A percentile compares a stretch with the other conserved stretches of the same genome.
phyloP scores from a whole-genome alignment of 2,888 invertebrate genomes.

The Xanthostigma xanthostigma region DNA sequence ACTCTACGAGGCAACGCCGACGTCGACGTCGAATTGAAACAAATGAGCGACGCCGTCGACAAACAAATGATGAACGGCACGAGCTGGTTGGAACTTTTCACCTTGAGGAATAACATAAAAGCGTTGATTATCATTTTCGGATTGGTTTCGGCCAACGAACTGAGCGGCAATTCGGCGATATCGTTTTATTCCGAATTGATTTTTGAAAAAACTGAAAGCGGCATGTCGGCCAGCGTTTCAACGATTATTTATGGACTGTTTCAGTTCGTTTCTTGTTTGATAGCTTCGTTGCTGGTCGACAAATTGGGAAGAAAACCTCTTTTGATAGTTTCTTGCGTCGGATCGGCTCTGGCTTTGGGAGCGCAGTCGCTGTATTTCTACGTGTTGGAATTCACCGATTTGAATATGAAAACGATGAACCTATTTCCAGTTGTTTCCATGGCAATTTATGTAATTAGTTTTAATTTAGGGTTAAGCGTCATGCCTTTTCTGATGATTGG shows the following conservation, averaged over 20 bases:
- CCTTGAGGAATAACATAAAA: constrained; percentile 9
- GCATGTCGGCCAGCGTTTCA: constrained; percentile 35
- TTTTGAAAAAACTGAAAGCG: constrained; percentile 33
- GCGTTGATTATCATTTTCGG: constrained; percentile 8
- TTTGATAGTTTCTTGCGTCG: constrained; percentile 39
- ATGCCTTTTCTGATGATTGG: constrained; percentile 29
- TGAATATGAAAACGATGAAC: constrained; percentile 12
- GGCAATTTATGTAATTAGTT: constrained; percentile 25
- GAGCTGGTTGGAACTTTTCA: constrained; percentile 6
- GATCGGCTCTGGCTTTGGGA: constrained; percentile 23
- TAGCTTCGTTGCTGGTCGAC: constrained; percentile 43
- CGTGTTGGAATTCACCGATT: constrained; percentile 18
- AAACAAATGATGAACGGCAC: constrained; percentile 6
- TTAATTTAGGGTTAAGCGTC: constrained; percentile 28
- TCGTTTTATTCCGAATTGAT: constrained; percentile 47
- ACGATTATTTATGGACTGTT: constrained; percentile 42
- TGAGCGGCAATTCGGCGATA: constrained; percentile 33
- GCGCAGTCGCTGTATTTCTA: constrained; percentile 24
- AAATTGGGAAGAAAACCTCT: constrained; percentile 47
- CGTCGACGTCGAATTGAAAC: constrained; percentile 8
- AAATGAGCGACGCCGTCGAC: constrained; percentile 4
- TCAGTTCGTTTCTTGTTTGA: constrained; percentile 38
- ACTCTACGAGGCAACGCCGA: constrained; percentile 35
- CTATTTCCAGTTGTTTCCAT: constrained; percentile 26
- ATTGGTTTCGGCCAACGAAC: constrained; percentile 7